phyloP scores from a whole-genome alignment of 2,888 invertebrate genomes.

The Phrixothrix hirtus region DNA sequence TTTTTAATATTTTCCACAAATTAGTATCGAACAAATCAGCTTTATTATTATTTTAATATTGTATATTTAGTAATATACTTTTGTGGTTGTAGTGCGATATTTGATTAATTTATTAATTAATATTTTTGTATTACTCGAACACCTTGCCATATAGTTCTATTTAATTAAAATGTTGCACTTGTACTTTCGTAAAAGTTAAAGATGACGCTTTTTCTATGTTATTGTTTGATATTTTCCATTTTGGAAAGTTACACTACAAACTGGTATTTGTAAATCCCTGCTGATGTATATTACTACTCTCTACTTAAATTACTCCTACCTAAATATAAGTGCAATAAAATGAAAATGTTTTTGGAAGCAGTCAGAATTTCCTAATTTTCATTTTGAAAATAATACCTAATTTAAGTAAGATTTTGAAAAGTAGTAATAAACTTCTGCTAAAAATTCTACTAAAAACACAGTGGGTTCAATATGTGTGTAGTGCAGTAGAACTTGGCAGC shows the following conservation, averaged over 20 bases:
- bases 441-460: conserved; percentile 28
- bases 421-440: conserved; percentile 19
- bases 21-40: no score
- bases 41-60: conserved; percentile 13
- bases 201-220: no score
- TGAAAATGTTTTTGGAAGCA: no score
- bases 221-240: conserved; percentile 17
- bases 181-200: no score
- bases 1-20: no score
- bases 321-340: no score
- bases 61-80: conserved; percentile 17
- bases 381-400: no score
- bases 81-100: conserved; percentile 10
- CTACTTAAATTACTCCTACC: no score
- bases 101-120: neutral
- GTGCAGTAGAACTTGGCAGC: conserved; percentile 52
- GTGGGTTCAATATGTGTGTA: conserved; percentile 51
- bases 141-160: neutral
- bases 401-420: no score
- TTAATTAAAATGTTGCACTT: neutral
- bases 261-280: conserved; percentile 19
- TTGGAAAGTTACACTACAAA: conserved; percentile 29
- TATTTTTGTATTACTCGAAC: neutral
- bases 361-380: no score
- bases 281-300: conserved; percentile 15